Evolutionary conservation across 2,888 invertebrate species (phyloP).

Genomic region (Mythimna ferrago): DNA sequence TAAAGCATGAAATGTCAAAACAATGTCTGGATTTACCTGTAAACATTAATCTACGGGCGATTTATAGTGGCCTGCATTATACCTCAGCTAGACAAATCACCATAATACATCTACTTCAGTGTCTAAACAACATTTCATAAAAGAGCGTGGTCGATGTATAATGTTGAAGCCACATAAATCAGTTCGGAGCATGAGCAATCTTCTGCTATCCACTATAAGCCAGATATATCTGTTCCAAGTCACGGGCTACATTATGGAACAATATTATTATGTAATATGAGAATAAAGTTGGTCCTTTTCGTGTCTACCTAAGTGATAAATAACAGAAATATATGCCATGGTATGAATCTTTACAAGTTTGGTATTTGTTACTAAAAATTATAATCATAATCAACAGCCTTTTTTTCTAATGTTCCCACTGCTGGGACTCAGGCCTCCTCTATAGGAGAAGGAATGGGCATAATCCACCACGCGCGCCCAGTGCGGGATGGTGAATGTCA

Average conservation of each 20-base stretch:
- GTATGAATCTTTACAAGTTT: not conserved
- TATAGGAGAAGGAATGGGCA: too few relatives aligned
- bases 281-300: not conserved
- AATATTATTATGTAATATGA: not conserved
- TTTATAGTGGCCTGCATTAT: conserved; percentile 23
- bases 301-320: not conserved
- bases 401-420: too few relatives aligned
- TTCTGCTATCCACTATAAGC: not conserved
- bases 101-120: conserved; percentile 21
- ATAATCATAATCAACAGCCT: too few relatives aligned
- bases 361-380: not conserved
- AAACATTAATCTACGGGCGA: conserved; percentile 18
- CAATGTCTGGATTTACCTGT: conserved; percentile 10
- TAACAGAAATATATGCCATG: not conserved
- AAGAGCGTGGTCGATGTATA: not conserved
- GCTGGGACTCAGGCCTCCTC: too few relatives aligned
- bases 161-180: conserved; percentile 22
- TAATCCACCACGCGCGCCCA: too few relatives aligned
- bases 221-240: not conserved
- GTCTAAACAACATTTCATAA: conserved; percentile 16
- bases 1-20: not conserved
- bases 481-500: too few relatives aligned
- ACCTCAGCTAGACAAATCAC: conserved; percentile 16
- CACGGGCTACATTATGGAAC: not conserved
- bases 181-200: not conserved